Base-by-base conservation (phyloP, 2,113 vertebrate genomes). In the Catagonus wagneri region DNA sequence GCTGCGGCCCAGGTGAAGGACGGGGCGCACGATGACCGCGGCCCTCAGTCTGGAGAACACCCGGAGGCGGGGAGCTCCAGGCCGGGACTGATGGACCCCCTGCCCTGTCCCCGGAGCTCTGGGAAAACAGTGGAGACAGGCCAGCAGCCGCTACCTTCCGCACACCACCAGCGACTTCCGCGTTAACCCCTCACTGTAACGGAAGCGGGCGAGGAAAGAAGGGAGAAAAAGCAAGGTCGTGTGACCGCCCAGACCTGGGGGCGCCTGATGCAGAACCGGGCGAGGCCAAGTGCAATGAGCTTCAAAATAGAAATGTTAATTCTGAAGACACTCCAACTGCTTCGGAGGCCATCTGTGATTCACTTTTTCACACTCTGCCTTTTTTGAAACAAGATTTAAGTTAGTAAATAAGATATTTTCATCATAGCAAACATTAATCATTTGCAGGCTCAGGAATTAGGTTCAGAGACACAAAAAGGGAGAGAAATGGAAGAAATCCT, bases 321-420 rank as follows among this genome's bases (percentile, higher is more conserved):
- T 60, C 72, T 44, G 36, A 92, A 79, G 88, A 36, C 32, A 22
- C 76, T 22, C 20, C 14, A 14, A 22, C 56, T 78, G 52, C 58
- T 71, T 23, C 23, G 29, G 4, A 71, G 23, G 60, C 32, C 22
- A 39, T 23, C 76, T 20, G 54, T 9, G 54, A 14, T 39, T 63
- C 52, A 22, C 27, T 27, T 69, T 61, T 52, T 61, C 22, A 94
- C 22, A 60, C 23, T 34, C 52, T 23, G 14, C 54, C 65, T 58
- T 63, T 88, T 74, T 69, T 29, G n/a, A 78, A 72, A 56, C 10
- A 34, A 22, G 10, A 58, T 56, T 88, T n/a, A 76, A 61, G 56
- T 78, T 39, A 90, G 16, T 60, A 80, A 65, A 20, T 72, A 90
- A 78, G 44, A 25, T 58, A 63, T 71, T 90, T 90, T 90, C 63